Conservation (phyloP, 2,888 invertebrate species). For the Hemicrepidius hirtus region DNA sequence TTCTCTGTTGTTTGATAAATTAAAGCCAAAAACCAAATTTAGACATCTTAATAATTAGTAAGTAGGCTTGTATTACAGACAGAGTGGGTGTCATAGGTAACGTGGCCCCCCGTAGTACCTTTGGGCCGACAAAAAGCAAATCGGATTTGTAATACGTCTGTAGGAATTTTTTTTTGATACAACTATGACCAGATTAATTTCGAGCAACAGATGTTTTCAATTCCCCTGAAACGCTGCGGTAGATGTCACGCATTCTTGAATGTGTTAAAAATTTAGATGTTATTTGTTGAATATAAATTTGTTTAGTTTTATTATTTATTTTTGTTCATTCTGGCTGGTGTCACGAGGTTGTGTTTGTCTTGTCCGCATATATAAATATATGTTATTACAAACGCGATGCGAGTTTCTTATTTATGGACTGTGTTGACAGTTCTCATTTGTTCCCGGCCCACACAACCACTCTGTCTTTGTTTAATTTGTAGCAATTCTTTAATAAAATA, state of each 20-base stretch:
- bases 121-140: conserved; percentile 10
- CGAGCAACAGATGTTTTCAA: conserved; percentile 28
- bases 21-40: too few species aligned
- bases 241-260: conserved; percentile 18
- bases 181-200: conserved; percentile 27
- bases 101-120: conserved; percentile 2
- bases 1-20: too few species aligned
- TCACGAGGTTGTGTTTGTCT: conserved; percentile 66
- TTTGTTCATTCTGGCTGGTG: conserved; percentile 63
- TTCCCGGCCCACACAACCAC: conserved; percentile 70
- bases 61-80: neutral
- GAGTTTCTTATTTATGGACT: conserved; percentile 71
- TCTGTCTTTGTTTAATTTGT: conserved; percentile 70
- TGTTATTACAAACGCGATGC: conserved; percentile 69
- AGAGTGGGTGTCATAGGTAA: conserved; percentile 9
- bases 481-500: conserved; percentile 69
- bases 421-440: conserved; percentile 72
- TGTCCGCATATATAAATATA: conserved; percentile 68
- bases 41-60: too few species aligned
- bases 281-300: conserved; percentile 62
- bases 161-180: conserved; percentile 15
- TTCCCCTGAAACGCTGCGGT: conserved; percentile 21
- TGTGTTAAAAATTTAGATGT: conserved; percentile 44
- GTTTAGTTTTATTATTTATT: conserved; percentile 67
- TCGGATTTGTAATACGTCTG: conserved; percentile 4